phyloP scores from a whole-genome alignment of 2,113 vertebrate species.

The Ardeotis arabs region DNA sequence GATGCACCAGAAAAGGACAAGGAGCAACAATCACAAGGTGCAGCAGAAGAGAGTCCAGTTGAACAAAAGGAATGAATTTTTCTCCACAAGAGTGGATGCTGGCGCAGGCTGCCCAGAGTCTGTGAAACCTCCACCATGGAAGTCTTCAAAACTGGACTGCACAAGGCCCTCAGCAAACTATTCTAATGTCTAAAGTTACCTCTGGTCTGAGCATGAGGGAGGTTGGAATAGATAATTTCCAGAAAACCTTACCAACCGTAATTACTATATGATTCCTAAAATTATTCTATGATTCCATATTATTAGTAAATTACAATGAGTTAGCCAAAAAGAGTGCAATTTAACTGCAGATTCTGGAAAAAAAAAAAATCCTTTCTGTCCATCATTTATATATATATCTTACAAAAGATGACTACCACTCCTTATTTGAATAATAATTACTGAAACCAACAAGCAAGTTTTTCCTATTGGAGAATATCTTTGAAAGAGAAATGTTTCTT shows the following conservation, averaged over 20 bases:
- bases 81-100: not conserved
- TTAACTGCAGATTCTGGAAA: not conserved
- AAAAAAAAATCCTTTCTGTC: not conserved
- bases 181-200: not conserved
- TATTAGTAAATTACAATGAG: not conserved
- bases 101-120: not conserved
- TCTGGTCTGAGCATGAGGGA: not conserved
- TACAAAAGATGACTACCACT: not conserved
- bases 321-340: not conserved
- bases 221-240: not conserved
- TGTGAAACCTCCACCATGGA: not conserved
- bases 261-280: not conserved
- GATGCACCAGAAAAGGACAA: not conserved
- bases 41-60: not conserved
- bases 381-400: not conserved
- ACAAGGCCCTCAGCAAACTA: not conserved
- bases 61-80: not conserved
- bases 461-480: not conserved
- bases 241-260: not conserved
- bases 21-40: not conserved
- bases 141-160: not conserved
- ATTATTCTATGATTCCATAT: not conserved
- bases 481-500: not conserved
- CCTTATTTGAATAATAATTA: conserved; percentile 1
- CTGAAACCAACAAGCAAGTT: conserved; percentile 26